phyloP scores from a whole-genome alignment of 1,140 invertebrate genomes.

The Drosophila neocordata region DNA sequence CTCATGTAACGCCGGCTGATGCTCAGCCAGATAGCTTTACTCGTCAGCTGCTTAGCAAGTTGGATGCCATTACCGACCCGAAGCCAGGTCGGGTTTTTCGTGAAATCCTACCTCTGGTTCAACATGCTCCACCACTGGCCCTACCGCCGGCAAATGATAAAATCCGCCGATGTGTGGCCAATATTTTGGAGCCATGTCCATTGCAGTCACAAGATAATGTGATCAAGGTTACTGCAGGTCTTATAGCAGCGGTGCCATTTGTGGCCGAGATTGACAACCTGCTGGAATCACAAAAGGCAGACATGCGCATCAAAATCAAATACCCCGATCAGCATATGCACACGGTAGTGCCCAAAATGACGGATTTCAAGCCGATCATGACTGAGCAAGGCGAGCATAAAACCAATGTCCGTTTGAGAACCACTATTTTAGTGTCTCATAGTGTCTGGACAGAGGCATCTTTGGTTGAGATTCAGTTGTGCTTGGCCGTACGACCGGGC shows the following conservation, averaged over 20 bases:
- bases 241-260: conserved; percentile 92
- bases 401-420: conserved; percentile 89
- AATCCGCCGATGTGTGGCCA: conserved; percentile 90
- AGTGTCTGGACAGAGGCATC: conserved; percentile 95
- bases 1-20: background rate
- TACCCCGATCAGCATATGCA: conserved; percentile 96
- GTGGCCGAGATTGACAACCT: conserved; percentile 94
- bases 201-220: conserved; percentile 90
- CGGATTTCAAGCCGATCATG: conserved; percentile 86
- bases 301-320: conserved; percentile 91
- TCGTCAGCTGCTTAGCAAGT: conserved; percentile 89
- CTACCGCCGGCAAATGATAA: conserved; percentile 87
- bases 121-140: conserved; percentile 85
- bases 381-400: conserved; percentile 77
- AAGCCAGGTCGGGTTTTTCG: conserved; percentile 93
- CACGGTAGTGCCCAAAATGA: conserved; percentile 89
- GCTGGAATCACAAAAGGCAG: conserved; percentile 85
- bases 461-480: conserved; percentile 93
- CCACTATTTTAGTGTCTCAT: conserved; percentile 91
- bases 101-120: conserved; percentile 91
- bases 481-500: conserved; percentile 87
- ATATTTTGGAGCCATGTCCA: conserved; percentile 92
- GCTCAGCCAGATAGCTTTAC: conserved; percentile 89
- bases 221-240: conserved; percentile 96
- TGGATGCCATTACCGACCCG: conserved; percentile 90